phyloP scores from a whole-genome alignment of 2,113 vertebrate species.

The Alethe castanea region DNA sequence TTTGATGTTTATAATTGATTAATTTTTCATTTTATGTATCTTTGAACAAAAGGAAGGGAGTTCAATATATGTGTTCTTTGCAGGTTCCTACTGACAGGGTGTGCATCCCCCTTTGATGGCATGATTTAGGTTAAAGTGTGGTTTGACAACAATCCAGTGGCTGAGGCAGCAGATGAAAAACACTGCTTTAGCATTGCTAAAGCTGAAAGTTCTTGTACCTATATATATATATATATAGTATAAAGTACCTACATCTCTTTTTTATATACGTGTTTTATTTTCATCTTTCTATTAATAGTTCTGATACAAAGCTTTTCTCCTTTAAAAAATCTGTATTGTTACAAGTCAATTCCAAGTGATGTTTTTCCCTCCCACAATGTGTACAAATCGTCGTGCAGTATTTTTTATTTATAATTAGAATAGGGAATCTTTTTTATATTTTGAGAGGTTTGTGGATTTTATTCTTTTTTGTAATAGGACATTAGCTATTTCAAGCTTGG shows the following conservation, averaged over 20 bases:
- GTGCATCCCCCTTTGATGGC: background rate
- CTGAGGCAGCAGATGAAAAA: background rate
- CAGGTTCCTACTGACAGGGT: background rate
- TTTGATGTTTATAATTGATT: constrained; percentile 64
- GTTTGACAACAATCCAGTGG: background rate
- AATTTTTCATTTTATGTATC: constrained; percentile 54
- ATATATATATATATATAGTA: background rate
- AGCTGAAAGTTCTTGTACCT: background rate
- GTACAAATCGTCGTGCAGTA: background rate
- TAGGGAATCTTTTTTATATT: background rate
- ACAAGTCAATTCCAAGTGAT: background rate
- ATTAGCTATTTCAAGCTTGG: background rate
- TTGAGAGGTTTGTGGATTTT: background rate
- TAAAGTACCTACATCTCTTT: background rate
- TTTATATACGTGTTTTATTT: background rate
- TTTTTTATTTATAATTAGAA: background rate
- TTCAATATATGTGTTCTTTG: background rate
- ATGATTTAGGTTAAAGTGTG: background rate
- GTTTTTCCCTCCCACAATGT: background rate
- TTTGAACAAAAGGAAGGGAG: constrained; percentile 48
- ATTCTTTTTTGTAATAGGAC: background rate
- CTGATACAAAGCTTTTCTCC: background rate
- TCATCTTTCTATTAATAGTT: background rate
- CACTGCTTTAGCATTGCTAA: background rate
- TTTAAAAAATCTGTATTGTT: background rate